These are phyloP conservation scores for Pterois miles DNA, from an alignment of 2,797 vertebrate species.

Conservation along the genomic window DNA sequence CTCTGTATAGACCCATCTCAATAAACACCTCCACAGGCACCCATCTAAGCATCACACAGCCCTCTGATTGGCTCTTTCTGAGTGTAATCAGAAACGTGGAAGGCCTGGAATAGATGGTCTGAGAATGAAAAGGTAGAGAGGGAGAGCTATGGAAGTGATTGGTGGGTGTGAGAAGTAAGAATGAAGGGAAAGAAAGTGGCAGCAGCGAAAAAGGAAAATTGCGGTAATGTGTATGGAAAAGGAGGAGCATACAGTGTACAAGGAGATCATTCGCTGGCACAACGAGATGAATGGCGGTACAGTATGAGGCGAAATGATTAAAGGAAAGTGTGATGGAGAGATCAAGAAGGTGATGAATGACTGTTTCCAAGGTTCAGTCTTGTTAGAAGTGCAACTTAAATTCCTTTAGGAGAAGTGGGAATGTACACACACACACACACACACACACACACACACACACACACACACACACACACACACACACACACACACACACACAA, in stretches of 20 bases:
- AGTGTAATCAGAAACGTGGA: conserved; percentile 50
- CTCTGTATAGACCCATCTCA: conserved; percentile 58
- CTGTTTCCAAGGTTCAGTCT: conserved; percentile 50
- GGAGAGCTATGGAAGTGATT: conserved; percentile 25
- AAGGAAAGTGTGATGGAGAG: conserved; percentile 54
- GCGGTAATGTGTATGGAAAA: conserved; percentile 13
- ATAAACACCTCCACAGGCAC: conserved; percentile 56
- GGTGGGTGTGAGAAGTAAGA: conserved; percentile 35
- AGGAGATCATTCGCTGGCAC: conserved; percentile 27
- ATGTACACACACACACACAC: conserved; percentile 19
- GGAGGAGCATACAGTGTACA: background rate
- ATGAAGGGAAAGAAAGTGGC: conserved; percentile 29
- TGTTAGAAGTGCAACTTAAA: conserved; percentile 58
- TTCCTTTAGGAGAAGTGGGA: conserved; percentile 51
- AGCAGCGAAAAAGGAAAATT: conserved; percentile 18
- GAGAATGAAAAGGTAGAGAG: conserved; percentile 36
- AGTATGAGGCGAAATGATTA: conserved; percentile 42
- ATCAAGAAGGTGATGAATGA: conserved; percentile 68
- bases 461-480: conserved; percentile 19
- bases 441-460: conserved; percentile 28
- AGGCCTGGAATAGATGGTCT: conserved; percentile 31
- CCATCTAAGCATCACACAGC: conserved; percentile 30
- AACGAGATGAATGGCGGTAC: conserved; percentile 46
- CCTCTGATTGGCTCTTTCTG: conserved; percentile 53
- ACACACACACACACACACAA: conserved; percentile 18